A percentile compares a stretch with the other conserved stretches of the same genome.
phyloP scores from a whole-genome alignment of 2,888 invertebrate species.

The Metalampra italica region DNA sequence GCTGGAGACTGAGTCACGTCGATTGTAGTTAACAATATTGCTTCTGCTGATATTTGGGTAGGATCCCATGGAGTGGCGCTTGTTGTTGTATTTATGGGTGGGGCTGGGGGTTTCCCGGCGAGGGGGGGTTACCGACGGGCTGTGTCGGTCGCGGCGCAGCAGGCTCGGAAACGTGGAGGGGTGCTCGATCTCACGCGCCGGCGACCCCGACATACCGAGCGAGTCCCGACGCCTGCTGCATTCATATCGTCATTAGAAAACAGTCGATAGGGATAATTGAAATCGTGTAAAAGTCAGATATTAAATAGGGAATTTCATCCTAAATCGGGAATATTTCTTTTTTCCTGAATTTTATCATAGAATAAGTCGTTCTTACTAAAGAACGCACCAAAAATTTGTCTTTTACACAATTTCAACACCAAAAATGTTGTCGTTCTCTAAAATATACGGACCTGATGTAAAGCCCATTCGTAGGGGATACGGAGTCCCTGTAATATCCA shows the following conservation, averaged over 20 bases:
- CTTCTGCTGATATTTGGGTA: slow-evolving; percentile 60
- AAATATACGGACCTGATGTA: slow-evolving; percentile 60
- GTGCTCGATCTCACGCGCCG: slow-evolving; percentile 80
- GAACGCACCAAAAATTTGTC: no score
- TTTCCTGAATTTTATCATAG: no score
- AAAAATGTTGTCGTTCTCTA: not conserved
- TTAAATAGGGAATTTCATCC: no score
- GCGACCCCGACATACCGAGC: slow-evolving; percentile 76
- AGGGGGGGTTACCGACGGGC: slow-evolving; percentile 66
- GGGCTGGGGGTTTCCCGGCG: slow-evolving; percentile 72
- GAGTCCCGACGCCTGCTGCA: slow-evolving; percentile 79
- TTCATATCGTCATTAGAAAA: slow-evolving; percentile 15
- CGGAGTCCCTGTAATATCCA: slow-evolving; percentile 77
- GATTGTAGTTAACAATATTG: slow-evolving; percentile 61
- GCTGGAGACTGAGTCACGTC: slow-evolving; percentile 60
- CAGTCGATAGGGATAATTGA: slow-evolving; percentile 13
- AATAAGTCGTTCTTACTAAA: no score
- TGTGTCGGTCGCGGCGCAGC: slow-evolving; percentile 79
- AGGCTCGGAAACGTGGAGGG: slow-evolving; percentile 85
- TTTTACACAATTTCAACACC: not conserved
- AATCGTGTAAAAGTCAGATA: no score
- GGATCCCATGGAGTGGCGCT: slow-evolving; percentile 68
- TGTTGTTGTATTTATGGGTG: slow-evolving; percentile 52
- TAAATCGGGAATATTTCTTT: no score
- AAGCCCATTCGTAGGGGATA: slow-evolving; percentile 67